Evolutionary conservation across 2,797 vertebrate species (phyloP), one percentile per base, ranked within the genome.

Genomic region (Mormyrus proboscirostris): DNA sequence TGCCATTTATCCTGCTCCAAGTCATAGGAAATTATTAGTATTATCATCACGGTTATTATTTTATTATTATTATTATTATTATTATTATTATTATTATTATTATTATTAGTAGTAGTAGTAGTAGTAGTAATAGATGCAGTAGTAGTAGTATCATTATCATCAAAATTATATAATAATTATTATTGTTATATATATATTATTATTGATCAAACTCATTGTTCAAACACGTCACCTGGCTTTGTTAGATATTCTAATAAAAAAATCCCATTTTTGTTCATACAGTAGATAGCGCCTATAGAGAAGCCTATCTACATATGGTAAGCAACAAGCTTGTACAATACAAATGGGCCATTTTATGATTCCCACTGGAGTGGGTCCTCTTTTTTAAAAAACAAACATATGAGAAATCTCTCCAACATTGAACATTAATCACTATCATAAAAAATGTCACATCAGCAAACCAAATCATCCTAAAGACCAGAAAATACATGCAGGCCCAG

Each of bases 371-470:
- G 12, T 86, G 7, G 22, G 12, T 22, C 83, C 19, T 47, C n/a
- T 50, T 76, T n/a, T 41, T 76, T 41, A 76, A 76, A 76, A 76
- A 19, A 41, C 29, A 38, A 14, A 33, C 33, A 14, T 22, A 59
- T 62, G 59, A 22, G 53, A 62, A 62, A 16, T 79, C 73, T 41
- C 2, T 79, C 73, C 38, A 44, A 79, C 6, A 44, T 25, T 29
- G 16, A 86, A 86, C 53, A 22, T 86, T 57, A 85, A 85, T 89
- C 59, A 53, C 57, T 51, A 57, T 47, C 41, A 86, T 47, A 38
- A 59, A 44, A 55, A 44, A 19, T 33, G 25, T 53, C 33, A 88
- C 51, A 73, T 65, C 65, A 38, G 83, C 79, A 50, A 62, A 82
- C 12, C 41, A 49, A 44, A 85, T 62, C 38, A 22, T 62, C 22